Evolutionary conservation across 2,113 vertebrate species (phyloP), one percentile per base, ranked within the genome.

Genomic region (Bolborhynchus lineola): DNA sequence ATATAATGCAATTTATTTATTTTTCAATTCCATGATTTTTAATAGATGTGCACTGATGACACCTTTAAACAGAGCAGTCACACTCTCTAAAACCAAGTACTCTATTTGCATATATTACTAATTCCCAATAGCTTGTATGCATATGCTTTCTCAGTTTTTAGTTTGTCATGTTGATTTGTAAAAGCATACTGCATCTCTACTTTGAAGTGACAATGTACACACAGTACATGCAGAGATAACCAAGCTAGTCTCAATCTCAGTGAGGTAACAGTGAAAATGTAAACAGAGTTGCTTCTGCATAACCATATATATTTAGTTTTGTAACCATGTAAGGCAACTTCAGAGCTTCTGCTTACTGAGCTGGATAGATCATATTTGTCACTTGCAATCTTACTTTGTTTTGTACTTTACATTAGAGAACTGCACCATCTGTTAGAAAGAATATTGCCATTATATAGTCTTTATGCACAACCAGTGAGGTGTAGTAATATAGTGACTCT

Each of bases 121-220:
- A 84, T 81, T 78, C 29, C 33, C 37, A 64, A 35, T 5, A 77
- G n/a, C 5, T 55, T 86, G 5, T 18, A 72, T 49, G 33, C 8
- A 37, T 47, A 44, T 39, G 55, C 28, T 64, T 83, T 69, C 33
- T 60, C 47, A 42, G 18, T 11, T 60, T 65, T 26, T 19, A 64
- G 18, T n/a, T 10, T 31, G 18, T 39, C 19, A 29, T 15, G 13
- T 14, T 68, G 9, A 3, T 64, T 69, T 59, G 64, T 39, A 49
- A 59, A 72, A 79, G 50, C 6, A 35, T n/a, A 35, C 0, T 4
- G 3, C 15, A 31, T 49, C 29, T 57, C 2, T 47, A 37, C 18
- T 71, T 79, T 41, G 37, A 16, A 5, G 4, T 16, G 37, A 52
- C 0, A 0, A 33, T 10, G 26, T 47, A 41, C 5, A 8, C 11